These are phyloP conservation scores for Rhynchonycteris naso DNA, from an alignment of 2,797 vertebrate species.

Conservation along the genomic window DNA sequence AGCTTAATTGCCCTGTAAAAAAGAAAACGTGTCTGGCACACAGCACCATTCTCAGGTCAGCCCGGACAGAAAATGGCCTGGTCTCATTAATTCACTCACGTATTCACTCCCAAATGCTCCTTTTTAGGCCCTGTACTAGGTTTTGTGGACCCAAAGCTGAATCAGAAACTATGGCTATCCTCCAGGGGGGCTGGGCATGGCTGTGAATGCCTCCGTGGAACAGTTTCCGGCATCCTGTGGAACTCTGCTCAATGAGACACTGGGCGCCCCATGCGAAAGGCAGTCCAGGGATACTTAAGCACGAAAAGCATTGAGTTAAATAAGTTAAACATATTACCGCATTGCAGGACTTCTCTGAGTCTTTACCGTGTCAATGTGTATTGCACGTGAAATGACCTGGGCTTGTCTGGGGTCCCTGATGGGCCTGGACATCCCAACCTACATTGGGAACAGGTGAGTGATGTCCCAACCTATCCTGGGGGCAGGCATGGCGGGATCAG, in stretches of 20 bases:
- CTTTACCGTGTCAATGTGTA: not conserved
- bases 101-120: not conserved
- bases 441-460: not conserved
- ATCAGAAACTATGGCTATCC: not conserved
- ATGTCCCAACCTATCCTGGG: not conserved
- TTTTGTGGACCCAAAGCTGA: not conserved
- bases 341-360: conserved; percentile 16
- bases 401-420: not conserved
- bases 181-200: not conserved
- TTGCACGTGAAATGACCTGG: not conserved
- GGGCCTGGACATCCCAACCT: not conserved
- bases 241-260: not conserved
- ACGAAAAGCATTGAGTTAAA: not conserved
- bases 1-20: not conserved
- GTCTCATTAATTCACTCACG: not conserved
- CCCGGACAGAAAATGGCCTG: not conserved
- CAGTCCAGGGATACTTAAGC: not conserved
- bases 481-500: not conserved
- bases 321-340: not conserved
- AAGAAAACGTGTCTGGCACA: conserved; percentile 7
- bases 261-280: not conserved
- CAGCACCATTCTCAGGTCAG: not conserved
- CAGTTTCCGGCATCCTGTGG: not conserved
- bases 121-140: not conserved
- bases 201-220: not conserved